Conservation (phyloP, 2,888 invertebrate species). For the Pristionchus japonicus region DNA sequence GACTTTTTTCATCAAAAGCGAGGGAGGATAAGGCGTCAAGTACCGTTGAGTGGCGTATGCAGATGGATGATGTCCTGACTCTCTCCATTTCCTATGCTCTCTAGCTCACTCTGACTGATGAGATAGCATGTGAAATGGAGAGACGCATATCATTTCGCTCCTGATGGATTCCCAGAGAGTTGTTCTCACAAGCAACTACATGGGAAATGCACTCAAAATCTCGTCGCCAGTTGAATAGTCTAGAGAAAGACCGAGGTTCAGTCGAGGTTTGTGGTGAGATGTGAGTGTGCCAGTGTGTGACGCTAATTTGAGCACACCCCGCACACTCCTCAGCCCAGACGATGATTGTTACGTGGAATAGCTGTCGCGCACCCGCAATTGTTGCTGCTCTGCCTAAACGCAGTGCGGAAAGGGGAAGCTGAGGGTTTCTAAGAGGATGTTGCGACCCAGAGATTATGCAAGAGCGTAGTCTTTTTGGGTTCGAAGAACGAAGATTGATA, state of each 20-base stretch:
- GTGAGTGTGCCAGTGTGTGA: not conserved
- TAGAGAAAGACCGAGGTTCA: not conserved
- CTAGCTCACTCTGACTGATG: not conserved
- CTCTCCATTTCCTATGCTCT: not conserved
- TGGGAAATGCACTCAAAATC: conserved; percentile 11
- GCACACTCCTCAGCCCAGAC: not conserved
- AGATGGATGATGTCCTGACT: not conserved
- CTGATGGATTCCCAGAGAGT: not conserved
- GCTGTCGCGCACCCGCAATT: not conserved
- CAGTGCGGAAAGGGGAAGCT: not conserved
- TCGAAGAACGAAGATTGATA: conserved; percentile 1
- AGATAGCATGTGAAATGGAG: not conserved
- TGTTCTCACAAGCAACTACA: conserved; percentile 37
- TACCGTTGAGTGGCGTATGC: not conserved
- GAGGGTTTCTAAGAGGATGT: not conserved
- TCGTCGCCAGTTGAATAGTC: not conserved
- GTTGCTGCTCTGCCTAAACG: conserved; percentile 13
- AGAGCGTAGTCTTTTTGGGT: not conserved
- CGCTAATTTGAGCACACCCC: not conserved
- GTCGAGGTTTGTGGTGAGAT: not conserved
- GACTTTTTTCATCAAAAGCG: not conserved
- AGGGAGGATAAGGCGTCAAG: conserved; percentile 23
- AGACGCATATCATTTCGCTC: not conserved
- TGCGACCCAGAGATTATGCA: not conserved
- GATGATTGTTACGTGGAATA: conserved; percentile 19